Evolutionary conservation across 2,888 invertebrate species (phyloP), one percentile per base, ranked within the genome.

Genomic region (Campoplex nolae): DNA sequence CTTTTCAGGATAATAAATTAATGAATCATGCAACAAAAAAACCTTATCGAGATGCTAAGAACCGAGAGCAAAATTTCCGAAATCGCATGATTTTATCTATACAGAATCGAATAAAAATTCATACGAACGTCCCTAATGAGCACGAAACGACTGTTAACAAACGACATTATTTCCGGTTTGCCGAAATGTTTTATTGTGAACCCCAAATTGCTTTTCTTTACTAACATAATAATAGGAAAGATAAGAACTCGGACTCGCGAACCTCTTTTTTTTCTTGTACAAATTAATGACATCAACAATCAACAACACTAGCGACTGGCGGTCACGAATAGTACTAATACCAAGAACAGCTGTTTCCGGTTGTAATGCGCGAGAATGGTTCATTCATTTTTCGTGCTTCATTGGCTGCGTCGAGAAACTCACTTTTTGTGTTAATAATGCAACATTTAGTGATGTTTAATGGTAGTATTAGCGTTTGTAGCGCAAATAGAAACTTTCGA

Each of bases 1-100:
- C 28, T 71, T 71, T 48, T 71, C 71, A 62, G 71, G 45, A 45
- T 70, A 7, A 45, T 28, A 45, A 16, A 28, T 45, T 28, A 70
- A 18, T 51, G 51, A n/a, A 51, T 18, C n/a, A 51, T 48, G 48
- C 16, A 13, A 16, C 3, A 51, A 32, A 58, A 56, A 56, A 23
- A 58, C 28, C 28, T 58, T 28, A 58, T 32, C 13, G 58, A 58
- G 58, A 62, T 16, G 16, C 32, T 13, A 62, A 62, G 28, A 6
- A 6, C 32, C 6, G 32, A 6, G 62, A 62, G 62, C 16, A 1
- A 2, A 62, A 6, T 16, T 16, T 16, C 32, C 62, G 32, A 32
- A 58, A 62, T 32, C 16, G 32, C 32, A 16, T 62, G 1, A 32
- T 51, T 51, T 51, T 51, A 51, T 51, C 51, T 2, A 13, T 28